Conservation (phyloP, 1,140 invertebrate genomes). For the Drosophila lowei region DNA sequence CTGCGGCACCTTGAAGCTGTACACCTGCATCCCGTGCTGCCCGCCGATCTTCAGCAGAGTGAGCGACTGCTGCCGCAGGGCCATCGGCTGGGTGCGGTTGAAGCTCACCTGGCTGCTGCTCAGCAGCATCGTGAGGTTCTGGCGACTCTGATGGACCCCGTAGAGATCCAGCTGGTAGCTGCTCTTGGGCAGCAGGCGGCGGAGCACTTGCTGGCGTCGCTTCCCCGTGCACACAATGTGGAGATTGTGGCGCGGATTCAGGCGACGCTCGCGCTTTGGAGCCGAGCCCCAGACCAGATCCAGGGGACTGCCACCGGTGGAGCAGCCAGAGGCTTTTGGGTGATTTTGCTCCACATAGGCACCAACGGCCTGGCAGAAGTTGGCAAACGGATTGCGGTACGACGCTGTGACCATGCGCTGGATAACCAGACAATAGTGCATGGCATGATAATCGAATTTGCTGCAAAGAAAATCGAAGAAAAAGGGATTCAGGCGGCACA, state of each 20-base stretch:
- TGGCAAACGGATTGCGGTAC: slow-evolving; percentile 13
- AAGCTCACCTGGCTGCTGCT: slow-evolving; percentile 66
- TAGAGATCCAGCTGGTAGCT: slow-evolving; percentile 76
- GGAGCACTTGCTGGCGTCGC: slow-evolving; percentile 65
- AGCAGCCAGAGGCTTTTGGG: slow-evolving; percentile 24
- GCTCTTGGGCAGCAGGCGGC: slow-evolving; percentile 59
- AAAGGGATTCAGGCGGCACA: not conserved
- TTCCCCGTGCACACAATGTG: slow-evolving; percentile 77
- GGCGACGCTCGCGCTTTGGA: slow-evolving; percentile 58
- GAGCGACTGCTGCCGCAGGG: slow-evolving; percentile 58
- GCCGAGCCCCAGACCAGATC: slow-evolving; percentile 66
- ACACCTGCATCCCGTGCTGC: slow-evolving; percentile 69
- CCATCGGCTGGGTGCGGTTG: slow-evolving; percentile 70
- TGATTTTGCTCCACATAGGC: slow-evolving; percentile 50
- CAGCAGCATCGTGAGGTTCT: slow-evolving; percentile 73
- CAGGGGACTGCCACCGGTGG: slow-evolving; percentile 40
- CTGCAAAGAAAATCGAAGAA: slow-evolving; percentile 9
- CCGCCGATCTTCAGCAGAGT: slow-evolving; percentile 69
- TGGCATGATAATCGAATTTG: slow-evolving; percentile 77
- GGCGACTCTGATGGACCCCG: slow-evolving; percentile 67
- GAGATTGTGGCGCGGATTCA: slow-evolving; percentile 61
- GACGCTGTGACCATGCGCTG: slow-evolving; percentile 21
- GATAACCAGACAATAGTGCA: slow-evolving; percentile 80
- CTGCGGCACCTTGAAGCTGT: slow-evolving; percentile 77
- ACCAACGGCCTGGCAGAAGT: slow-evolving; percentile 72